Evolutionary conservation across 2,888 invertebrate species (phyloP).

Genomic region (Ellobium chinense): DNA sequence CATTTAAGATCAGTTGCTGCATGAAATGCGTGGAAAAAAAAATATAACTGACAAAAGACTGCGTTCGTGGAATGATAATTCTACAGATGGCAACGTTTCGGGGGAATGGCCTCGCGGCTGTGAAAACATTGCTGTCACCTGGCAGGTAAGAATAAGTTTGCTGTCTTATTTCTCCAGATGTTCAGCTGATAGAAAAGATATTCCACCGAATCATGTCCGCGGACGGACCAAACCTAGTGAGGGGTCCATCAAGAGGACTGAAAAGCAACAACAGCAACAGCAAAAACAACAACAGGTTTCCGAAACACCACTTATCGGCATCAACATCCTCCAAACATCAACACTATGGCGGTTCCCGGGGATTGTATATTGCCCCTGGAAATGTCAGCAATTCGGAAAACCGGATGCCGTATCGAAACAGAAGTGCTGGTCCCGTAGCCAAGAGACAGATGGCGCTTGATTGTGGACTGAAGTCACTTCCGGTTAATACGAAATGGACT

Average conservation of each 20-base stretch:
- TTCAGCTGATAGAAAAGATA: background rate
- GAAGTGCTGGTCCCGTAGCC: background rate
- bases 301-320: background rate
- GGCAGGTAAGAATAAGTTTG: no score
- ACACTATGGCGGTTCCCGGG: background rate
- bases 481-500: constrained; percentile 18
- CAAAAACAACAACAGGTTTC: background rate
- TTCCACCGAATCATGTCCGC: constrained; percentile 17
- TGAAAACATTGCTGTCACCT: no score
- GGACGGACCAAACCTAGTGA: background rate
- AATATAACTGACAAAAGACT: no score
- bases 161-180: constrained; percentile 24
- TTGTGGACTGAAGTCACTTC: constrained; percentile 12
- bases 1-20: no score
- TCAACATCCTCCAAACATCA: background rate
- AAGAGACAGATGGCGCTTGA: constrained; percentile 18
- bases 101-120: no score
- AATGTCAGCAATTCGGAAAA: background rate
- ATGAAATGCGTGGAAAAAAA: no score
- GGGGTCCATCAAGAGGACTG: background rate
- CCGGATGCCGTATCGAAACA: background rate
- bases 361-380: background rate
- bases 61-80: no score
- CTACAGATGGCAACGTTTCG: no score
- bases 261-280: background rate